phyloP scores from a whole-genome alignment of 2,888 invertebrate genomes.

The Aspidapion aeneum region DNA sequence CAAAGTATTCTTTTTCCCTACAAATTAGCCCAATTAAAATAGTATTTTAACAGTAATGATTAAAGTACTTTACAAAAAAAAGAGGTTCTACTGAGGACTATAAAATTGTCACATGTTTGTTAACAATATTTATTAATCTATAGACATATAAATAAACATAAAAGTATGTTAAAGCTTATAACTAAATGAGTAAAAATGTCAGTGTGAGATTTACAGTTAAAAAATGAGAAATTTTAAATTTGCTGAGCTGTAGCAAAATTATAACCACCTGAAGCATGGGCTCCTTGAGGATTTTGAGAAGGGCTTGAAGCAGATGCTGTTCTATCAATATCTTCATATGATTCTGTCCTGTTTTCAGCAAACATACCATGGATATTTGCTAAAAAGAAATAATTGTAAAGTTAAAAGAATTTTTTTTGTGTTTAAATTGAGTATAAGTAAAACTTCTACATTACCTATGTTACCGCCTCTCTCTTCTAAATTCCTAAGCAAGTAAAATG shows the following conservation, averaged over 20 bases:
- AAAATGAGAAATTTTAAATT: conserved; percentile 26
- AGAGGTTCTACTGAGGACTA: no score
- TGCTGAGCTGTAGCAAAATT: conserved; percentile 34
- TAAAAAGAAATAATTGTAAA: conserved; percentile 18
- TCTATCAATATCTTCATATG: conserved; percentile 39
- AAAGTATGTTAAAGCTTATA: no score
- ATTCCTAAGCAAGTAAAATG: conserved; percentile 43
- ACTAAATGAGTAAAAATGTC: no score
- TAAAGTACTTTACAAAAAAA: no score
- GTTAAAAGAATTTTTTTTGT: not conserved
- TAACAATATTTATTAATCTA: no score
- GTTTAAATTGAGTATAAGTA: conserved; percentile 5
- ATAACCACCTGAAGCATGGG: conserved; percentile 27
- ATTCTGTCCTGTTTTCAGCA: conserved; percentile 26
- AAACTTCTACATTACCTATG: no score
- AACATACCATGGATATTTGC: conserved; percentile 29
- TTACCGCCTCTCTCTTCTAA: conserved; percentile 38
- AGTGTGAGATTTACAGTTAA: not conserved
- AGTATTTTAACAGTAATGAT: no score
- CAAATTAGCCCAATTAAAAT: no score
- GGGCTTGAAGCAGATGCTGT: conserved; percentile 17
- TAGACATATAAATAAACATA: no score
- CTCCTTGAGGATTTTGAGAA: conserved; percentile 13
- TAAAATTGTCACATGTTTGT: no score
- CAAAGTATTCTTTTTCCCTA: no score